Evolutionary conservation across 1,140 invertebrate species (phyloP), one percentile per base, ranked within the genome.

Genomic region (Propsilocerus akamusi): DNA sequence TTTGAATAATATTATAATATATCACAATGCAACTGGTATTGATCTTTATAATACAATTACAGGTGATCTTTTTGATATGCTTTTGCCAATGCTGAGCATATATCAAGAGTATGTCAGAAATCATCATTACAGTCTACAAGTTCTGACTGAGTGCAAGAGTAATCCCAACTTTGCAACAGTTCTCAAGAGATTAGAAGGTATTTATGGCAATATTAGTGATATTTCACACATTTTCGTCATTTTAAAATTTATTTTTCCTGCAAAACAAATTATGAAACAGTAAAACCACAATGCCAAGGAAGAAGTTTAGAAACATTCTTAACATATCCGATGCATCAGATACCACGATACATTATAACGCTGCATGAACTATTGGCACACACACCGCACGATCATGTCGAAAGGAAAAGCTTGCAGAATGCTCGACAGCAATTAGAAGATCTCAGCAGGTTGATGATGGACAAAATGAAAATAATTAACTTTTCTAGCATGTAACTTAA

Each of bases 311-410:
- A 94, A 65, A 90, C 80, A 4, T 94, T 94, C 67, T 71, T 95
- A 47, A 94, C 89, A 1, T 93, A 92, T 68, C 90, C 90, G 8
- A 95, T 95, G 90, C 86, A 92, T 72, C 90, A 93, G 78, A 82
- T 95, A 49, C 90, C 90, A 10, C 74, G 89, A 7, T 95, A 94
- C 62, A 94, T 94, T 47, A 86, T 92, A 47, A 93, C 88, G 1
- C 70, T 94, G 20, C 89, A 93, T 64, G 89, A 94, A 66, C 68
- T 95, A 20, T 67, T 95, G 37, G 89, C 90, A 11, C 89, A 93
- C 64, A 94, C 90, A 0, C 89, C 91, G 1, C 85, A 92, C 62
- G 88, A 94, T 68, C 90, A 94, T 67, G 90, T 94, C n/a, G 90
- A 95, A 66, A 71, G 88, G 26, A 83, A 87, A 59, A 89, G 83